Base-by-base conservation (phyloP, 2,113 vertebrate species). In the Sapajus apella region DNA sequence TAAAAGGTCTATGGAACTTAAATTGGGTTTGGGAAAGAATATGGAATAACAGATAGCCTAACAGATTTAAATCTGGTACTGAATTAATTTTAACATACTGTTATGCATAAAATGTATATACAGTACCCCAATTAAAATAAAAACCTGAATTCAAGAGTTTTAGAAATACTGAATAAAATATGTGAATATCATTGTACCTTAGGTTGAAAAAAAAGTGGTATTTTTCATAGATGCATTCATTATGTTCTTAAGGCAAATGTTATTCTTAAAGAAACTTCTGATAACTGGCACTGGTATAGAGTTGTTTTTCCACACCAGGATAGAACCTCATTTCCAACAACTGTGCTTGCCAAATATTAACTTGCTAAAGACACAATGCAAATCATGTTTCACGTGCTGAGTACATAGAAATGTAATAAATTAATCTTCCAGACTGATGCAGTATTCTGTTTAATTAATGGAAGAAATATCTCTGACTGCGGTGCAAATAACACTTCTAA, bases 281-380 rank as follows among this genome's bases (percentile, higher is more conserved):
- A 55, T 82, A 77, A 82, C 45, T 90, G 1, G 52, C 89, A 45
- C 45, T 93, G 25, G 13, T 13, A 9, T 2, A 43, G 75, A 64
- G 13, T 47, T 91, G 27, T 77, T 90, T 80, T 64, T 77, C 10
- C 30, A 79, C 55, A 95, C 96, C 83, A 95, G 90, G 75, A 87
- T 80, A 75, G 95, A 94, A 93, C 50, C 13, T 86, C 27, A 93
- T 93, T 90, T 90, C 40, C n/a, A 92, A 80, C 18, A 35, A 93
- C 52, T 82, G 14, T 89, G 27, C 8, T 66, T 68, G 80, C 64
- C 95, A 97, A 89, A 92, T 73, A 92, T 47, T 84, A 87, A 91
- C 93, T 87, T 95, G 87, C n/a, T 94, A 93, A 95, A 72, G 64
- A 90, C 64, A 82, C 35, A 84, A 70, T 76, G 77, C 30, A 58